Evolutionary conservation across 2,797 vertebrate genomes (phyloP), one percentile per base, ranked within the genome.

Genomic region (Parauchenoglanis ngamensis): DNA sequence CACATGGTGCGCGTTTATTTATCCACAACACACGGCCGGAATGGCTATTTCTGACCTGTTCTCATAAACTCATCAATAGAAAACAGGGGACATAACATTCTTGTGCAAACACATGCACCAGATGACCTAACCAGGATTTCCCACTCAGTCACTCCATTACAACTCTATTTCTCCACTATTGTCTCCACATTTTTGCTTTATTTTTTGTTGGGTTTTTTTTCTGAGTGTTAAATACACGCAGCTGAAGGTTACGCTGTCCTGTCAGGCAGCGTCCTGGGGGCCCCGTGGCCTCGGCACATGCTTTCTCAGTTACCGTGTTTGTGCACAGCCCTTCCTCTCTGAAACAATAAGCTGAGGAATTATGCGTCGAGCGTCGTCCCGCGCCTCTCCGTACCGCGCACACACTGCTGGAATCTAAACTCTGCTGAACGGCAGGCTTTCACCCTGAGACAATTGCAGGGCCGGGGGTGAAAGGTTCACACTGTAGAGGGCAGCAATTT

Each of bases 261-360:
- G 91, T 83, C 46, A 44, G 92, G 82, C 91, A 87, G 93, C 17
- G 49, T 75, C 77, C 76, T 92, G 93, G 95, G 95, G 95, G 95
- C 96, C 94, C 94, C 89, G 90, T 81, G 92, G 93, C 94, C 95
- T 95, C 95, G 92, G 94, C 95, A 97, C 97, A 97, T 97, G 97
- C 96, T 97, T 97, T 98, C 97, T 97, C 94, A 94, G 95, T 97
- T 96, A 97, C 95, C 95, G 95, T 98, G 97, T 98, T 98, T 98
- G 98, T 97, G 96, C 96, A 97, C 96, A 92, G 85, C 90, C 89
- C 96, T 99, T 99, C 98, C 98, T 97, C 94, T 93, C 94, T 91
- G 95, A 98, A 98, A 99, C 97, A 98, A 99, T 98, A 95, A 97
- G 95, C 94, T 89, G 88, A 94, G 94, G 95, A 96, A 95, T 96